Base-by-base conservation (phyloP, 2,797 vertebrate species). In the Danio kyathit region DNA sequence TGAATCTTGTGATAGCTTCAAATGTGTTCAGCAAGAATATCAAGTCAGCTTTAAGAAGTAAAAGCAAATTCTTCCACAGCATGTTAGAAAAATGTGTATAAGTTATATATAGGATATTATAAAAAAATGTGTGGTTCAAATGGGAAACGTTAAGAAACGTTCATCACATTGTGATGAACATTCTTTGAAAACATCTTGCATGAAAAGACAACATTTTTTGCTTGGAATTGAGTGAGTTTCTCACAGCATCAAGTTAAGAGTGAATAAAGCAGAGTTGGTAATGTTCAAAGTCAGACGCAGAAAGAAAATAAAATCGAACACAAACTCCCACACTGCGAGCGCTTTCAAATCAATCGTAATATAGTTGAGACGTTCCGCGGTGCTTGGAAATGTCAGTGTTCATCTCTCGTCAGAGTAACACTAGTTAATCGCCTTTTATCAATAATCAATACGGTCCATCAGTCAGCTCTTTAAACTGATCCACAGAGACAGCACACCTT, bases 371-470 rank as follows among this genome's bases (percentile, higher is more conserved):
- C 57, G 11, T 43, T 57, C 52, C 19, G 70, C 7, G 21, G 70
- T 56, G 14, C 54, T 57, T 46, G 14, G 13, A 57, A 59, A 46
- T 16, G 70, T 73, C 54, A 44, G 52, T 44, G 40, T 59, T 44
- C 40, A 44, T 73, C 54, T 59, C 17, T 73, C 12, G 2, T 72
- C 54, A 73, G 70, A 7, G 13, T 73, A 73, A 73, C 54, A 44
- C 40, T 59, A 59, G 57, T 73, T 57, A 73, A 59, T 73, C 41
- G 3, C 19, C 48, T 59, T 7, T 73, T 44, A 44, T 59, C 17
- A 73, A 46, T 57, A 73, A 73, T 73, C 70, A 57, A 73, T 73
- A 44, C 5, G 3, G 49, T 54, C 67, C 17, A 29, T 46, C 40
- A 19, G 2, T 21, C 40, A 44, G 52, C 52, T 57, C 70, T 54